Conservation (phyloP, 2,797 vertebrate species). For the Anguilla marmorata region DNA sequence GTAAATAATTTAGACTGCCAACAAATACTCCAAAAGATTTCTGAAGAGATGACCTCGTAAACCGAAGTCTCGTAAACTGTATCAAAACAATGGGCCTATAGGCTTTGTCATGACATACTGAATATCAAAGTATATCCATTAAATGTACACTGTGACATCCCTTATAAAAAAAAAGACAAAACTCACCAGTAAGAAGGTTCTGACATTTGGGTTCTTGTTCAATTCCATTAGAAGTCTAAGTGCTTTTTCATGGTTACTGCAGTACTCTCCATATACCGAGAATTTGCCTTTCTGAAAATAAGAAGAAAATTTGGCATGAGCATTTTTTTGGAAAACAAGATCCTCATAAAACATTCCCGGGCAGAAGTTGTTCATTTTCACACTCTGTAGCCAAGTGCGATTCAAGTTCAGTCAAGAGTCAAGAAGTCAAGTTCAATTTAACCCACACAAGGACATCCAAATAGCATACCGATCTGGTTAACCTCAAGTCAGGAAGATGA, state of each 20-base stretch:
- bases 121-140: background rate
- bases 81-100: background rate
- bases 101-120: background rate
- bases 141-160: background rate
- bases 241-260: conserved; percentile 98
- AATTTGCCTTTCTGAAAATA: conserved; percentile 86
- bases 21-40: background rate
- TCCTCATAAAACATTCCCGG: background rate
- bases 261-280: conserved; percentile 95
- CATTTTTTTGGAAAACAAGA: background rate
- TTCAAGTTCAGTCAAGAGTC: background rate
- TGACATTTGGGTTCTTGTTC: conserved; percentile 91
- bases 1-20: background rate
- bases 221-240: conserved; percentile 92
- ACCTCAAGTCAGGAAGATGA: background rate
- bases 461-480: background rate
- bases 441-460: background rate
- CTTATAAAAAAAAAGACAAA: background rate
- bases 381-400: background rate
- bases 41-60: background rate
- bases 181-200: conserved; percentile 94
- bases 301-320: conserved; percentile 28
- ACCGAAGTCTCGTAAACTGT: background rate
- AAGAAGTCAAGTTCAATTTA: background rate
- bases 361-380: background rate